Evolutionary conservation across 2,888 invertebrate genomes (phyloP), one percentile per base, ranked within the genome.

Genomic region (Cephus rjabovi): DNA sequence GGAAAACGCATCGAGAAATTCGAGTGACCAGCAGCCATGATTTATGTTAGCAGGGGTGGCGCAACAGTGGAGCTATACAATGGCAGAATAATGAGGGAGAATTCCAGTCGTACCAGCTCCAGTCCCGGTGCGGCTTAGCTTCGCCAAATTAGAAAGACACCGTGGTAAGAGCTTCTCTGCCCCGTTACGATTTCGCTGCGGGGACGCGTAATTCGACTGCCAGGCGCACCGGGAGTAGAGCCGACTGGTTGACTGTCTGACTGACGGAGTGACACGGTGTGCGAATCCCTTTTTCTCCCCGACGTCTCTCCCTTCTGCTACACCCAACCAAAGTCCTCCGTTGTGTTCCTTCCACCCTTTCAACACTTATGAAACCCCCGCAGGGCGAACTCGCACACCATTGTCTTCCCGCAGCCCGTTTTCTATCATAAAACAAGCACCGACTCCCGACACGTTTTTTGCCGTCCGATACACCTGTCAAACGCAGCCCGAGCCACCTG

Each of bases 31-130:
- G 56, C 80, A 81, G 86, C 83, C 85, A 86, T 89, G 89, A 89
- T 89, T 89, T 89, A 89, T 89, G 86, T 89, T 85, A 80, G 83
- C 82, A 82, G 85, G 86, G 86, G 85, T 85, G 84, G 23, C 9
- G 2, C 2, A 56, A 56, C 23, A 2, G 23, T 56, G 23, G 23
- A 85, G 86, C 86, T 85, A 87, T 89, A 91, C 90, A 91, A 90
- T 91, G 88, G 89, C 85, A 88, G 89, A 90, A 90, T 90, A 91
- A 91, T 89, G 90, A 91, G 90, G 90, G 90, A 86, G 86, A 85
- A 83, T 79, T 80, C 81, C 79, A 81, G 81, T 84, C 81, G 79
- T 82, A 82, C 85, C 83, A 56, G 9, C 83, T 83, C 81, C 83
- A 82, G 81, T 88, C 86, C 84, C 87, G 83, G 83, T 84, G 56